Conservation (phyloP, 2,797 vertebrate species). For the Threskiornis aethiopicus region DNA sequence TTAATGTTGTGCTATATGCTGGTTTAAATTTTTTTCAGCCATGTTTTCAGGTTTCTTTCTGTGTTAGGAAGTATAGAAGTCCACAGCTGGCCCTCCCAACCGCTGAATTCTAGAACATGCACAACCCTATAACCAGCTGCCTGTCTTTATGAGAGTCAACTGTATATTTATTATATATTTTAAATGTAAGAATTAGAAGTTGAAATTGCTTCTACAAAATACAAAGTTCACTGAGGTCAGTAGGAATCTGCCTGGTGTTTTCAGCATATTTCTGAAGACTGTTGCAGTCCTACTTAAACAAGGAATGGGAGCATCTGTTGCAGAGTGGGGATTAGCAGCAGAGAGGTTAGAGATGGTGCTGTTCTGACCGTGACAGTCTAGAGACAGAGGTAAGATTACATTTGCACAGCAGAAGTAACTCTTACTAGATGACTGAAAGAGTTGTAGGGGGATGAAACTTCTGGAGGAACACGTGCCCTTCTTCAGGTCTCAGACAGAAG, state of each 20-base stretch:
- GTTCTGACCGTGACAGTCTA: not conserved
- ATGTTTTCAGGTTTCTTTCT: not conserved
- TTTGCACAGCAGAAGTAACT: not conserved
- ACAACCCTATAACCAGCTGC: not conserved
- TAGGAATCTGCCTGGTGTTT: not conserved
- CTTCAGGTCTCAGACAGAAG: not conserved
- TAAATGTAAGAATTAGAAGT: not conserved
- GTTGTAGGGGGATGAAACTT: not conserved
- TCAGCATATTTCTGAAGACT: not conserved
- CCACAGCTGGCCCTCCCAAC: not conserved
- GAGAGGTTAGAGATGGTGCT: not conserved
- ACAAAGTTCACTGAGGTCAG: not conserved
- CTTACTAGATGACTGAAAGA: not conserved
- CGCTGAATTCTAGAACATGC: fast-evolving
- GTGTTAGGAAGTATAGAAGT: not conserved
- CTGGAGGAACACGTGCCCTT: not conserved
- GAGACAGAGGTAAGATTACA: not conserved
- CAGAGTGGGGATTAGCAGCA: not conserved
- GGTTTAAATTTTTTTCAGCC: not conserved
- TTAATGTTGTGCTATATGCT: not conserved
- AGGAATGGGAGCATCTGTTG: fast-evolving
- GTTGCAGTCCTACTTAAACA: not conserved
- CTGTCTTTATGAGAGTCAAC: not conserved
- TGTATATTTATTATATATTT: not conserved
- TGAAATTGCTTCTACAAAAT: not conserved